Conservation (phyloP, 2,888 invertebrate species). For the Catocala sponsa region DNA sequence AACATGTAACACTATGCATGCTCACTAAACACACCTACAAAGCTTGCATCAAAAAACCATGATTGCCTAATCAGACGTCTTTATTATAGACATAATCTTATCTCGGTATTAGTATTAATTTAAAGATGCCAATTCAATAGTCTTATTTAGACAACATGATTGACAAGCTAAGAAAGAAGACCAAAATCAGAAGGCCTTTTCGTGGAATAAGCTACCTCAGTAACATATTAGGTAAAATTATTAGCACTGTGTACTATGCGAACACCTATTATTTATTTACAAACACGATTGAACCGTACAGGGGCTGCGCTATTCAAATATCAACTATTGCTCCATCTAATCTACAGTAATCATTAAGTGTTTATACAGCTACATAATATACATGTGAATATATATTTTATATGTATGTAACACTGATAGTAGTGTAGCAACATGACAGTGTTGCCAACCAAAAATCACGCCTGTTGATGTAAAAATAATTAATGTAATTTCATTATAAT, state of each 20-base stretch:
- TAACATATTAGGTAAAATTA: conserved; percentile 37
- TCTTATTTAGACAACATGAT: conserved; percentile 31
- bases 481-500: conserved; percentile 40
- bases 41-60: conserved; percentile 22
- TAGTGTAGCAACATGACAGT: conserved; percentile 46
- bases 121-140: neutral
- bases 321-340: conserved; percentile 34
- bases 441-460: conserved; percentile 56
- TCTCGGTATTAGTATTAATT: conserved; percentile 7
- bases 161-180: conserved; percentile 11
- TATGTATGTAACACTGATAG: conserved; percentile 51
- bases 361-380: conserved; percentile 41
- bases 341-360: conserved; percentile 40
- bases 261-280: conserved; percentile 66
- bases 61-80: conserved; percentile 23
- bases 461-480: conserved; percentile 49
- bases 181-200: conserved; percentile 15
- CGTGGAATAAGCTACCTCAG: conserved; percentile 28
- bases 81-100: conserved; percentile 3
- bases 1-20: conserved; percentile 50
- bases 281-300: conserved; percentile 50
- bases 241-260: conserved; percentile 60
- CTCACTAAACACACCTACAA: conserved; percentile 31
- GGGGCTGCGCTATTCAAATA: conserved; percentile 40
- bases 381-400: conserved; percentile 48